These are phyloP conservation scores for Trichopoda pennipes DNA, from an alignment of 2,888 invertebrate species.

Conservation along the genomic window DNA sequence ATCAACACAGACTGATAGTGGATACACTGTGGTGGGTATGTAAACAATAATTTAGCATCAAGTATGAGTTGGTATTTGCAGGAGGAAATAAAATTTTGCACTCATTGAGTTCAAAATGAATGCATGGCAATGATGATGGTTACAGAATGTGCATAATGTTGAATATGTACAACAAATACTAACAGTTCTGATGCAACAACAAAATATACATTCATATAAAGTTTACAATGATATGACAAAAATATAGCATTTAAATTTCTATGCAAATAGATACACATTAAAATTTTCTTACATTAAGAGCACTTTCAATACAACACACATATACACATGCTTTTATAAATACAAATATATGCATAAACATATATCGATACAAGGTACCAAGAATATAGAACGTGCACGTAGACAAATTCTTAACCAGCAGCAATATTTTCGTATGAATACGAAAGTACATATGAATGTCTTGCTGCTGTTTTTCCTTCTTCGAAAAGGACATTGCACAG, in stretches of 20 bases:
- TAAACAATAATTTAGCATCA: conserved; percentile 24
- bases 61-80: not conserved
- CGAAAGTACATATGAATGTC: conserved; percentile 17
- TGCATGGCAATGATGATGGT: conserved; percentile 9
- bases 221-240: conserved; percentile 54
- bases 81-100: conserved; percentile 22
- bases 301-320: not conserved
- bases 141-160: conserved; percentile 35
- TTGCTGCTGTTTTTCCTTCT: not conserved
- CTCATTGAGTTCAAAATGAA: conserved; percentile 23
- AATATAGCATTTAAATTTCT: conserved; percentile 51
- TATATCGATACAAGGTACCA: not conserved
- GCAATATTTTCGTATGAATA: conserved; percentile 36
- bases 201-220: conserved; percentile 21
- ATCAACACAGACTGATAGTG: conserved; percentile 43
- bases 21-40: conserved; percentile 3
- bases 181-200: conserved; percentile 35
- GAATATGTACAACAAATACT: conserved; percentile 51
- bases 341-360: not conserved
- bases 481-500: conserved; percentile 24
- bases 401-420: conserved; percentile 45
- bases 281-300: conserved; percentile 16
- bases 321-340: not conserved
- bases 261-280: conserved; percentile 26
- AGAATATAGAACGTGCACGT: not conserved